These are phyloP conservation scores for Rhincodon typus DNA, from an alignment of 2,797 vertebrate species.

Conservation along the genomic window DNA sequence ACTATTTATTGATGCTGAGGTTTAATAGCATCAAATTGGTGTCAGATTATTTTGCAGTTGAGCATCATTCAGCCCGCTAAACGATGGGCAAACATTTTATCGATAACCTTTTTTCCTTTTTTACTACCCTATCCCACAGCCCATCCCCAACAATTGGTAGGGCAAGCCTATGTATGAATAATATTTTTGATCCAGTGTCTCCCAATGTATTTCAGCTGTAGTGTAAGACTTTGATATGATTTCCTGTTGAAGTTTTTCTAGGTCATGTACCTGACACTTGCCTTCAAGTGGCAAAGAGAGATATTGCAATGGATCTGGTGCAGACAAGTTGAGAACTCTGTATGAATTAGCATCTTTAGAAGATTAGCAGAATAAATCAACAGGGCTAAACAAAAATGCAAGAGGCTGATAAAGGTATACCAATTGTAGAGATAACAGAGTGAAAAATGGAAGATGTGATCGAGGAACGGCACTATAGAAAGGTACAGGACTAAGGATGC, in stretches of 20 bases:
- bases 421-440: neutral
- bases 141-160: neutral
- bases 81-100: neutral
- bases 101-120: neutral
- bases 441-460: neutral
- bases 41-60: neutral
- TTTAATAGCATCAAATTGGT: neutral
- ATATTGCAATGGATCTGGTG: neutral
- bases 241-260: neutral
- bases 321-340: neutral
- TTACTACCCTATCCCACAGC: neutral
- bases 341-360: neutral
- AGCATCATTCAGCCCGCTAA: neutral
- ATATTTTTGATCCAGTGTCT: neutral
- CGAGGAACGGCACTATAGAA: neutral
- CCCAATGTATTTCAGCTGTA: neutral
- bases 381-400: too few relatives aligned
- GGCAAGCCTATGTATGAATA: neutral
- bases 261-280: neutral
- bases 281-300: neutral
- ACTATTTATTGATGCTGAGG: neutral
- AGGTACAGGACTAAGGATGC: neutral
- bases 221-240: neutral
- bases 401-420: too few relatives aligned
- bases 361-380: too few relatives aligned